These are phyloP conservation scores for Anneissia japonica DNA, from an alignment of 35 echinoderm and acorn worm genomes.

Conservation along the genomic window DNA sequence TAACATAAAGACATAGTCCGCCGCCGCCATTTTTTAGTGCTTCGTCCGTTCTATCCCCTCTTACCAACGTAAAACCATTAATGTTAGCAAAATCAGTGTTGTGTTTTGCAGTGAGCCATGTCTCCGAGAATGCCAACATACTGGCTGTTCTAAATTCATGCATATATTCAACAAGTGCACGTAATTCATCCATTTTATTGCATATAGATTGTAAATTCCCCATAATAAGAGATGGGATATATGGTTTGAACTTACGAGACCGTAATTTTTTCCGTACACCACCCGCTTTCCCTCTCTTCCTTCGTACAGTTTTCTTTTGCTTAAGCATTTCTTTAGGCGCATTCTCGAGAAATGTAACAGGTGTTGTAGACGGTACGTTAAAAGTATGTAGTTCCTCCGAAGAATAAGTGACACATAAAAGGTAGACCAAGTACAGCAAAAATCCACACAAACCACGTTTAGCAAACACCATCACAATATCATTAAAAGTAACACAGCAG, in stretches of 20 bases:
- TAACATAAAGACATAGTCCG: conserved; percentile 38
- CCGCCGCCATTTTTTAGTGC: conserved; percentile 37
- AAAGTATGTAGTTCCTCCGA: too few relatives aligned
- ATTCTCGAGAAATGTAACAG: too few relatives aligned
- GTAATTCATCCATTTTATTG: conserved; percentile 43
- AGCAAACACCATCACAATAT: too few relatives aligned
- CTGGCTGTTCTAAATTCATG: conserved; percentile 27
- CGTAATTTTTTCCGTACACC: not conserved
- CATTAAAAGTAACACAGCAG: too few relatives aligned
- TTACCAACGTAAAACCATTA: conserved; percentile 49
- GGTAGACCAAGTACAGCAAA: too few relatives aligned
- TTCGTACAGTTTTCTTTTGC: too few relatives aligned
- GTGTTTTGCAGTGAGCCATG: conserved; percentile 30
- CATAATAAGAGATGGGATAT: conserved; percentile 28
- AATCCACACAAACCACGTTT: too few relatives aligned
- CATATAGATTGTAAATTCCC: conserved; percentile 39
- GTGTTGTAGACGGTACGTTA: too few relatives aligned
- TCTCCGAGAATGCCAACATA: conserved; percentile 26
- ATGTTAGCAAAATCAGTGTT: conserved; percentile 20
- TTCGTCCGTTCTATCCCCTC: conserved; percentile 25
- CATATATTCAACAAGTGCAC: not conserved
- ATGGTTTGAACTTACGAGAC: conserved; percentile 25
- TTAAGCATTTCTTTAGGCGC: too few relatives aligned
- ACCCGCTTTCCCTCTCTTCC: not conserved
- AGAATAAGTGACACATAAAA: too few relatives aligned